phyloP scores from a whole-genome alignment of 2,113 vertebrate genomes.

The Chionomys nivalis region DNA sequence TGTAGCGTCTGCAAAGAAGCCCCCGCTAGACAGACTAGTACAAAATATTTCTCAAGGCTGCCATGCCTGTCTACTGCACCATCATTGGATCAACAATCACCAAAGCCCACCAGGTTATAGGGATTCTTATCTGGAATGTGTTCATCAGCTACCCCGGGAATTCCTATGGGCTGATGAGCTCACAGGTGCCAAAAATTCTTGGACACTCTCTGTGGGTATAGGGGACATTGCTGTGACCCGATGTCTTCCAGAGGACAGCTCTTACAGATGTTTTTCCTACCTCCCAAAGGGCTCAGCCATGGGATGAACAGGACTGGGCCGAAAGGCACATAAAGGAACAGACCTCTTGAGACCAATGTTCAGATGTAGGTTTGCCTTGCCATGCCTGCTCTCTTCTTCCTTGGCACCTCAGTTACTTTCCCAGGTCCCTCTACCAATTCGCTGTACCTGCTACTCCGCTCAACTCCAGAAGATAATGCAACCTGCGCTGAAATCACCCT shows the following conservation, averaged over 20 bases:
- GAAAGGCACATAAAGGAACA: neutral
- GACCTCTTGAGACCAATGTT: neutral
- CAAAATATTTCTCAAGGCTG: neutral
- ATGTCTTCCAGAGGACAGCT: neutral
- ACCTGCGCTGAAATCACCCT: neutral
- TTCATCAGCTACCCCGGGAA: neutral
- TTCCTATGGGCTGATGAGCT: neutral
- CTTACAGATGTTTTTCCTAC: neutral
- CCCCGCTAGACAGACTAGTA: neutral
- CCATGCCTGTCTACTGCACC: neutral
- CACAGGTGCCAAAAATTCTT: neutral
- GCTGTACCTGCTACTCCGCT: neutral
- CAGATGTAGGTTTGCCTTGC: neutral
- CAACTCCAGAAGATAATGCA: neutral
- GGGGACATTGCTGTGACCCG: neutral
- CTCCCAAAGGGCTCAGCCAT: neutral
- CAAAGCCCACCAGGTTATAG: fast-evolving
- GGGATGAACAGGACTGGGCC: neutral
- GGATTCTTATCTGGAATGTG: neutral
- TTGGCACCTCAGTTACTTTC: neutral
- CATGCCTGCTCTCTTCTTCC: neutral
- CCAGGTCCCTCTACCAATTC: neutral
- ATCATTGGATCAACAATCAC: neutral
- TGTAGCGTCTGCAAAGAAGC: neutral
- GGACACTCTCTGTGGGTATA: fast-evolving